Percentiles rank a stretch among this genome's conserved stretches.
These are phyloP conservation scores for Sebastes steindachneri DNA, from an alignment of 2,797 vertebrate species.

Conservation along the genomic window DNA sequence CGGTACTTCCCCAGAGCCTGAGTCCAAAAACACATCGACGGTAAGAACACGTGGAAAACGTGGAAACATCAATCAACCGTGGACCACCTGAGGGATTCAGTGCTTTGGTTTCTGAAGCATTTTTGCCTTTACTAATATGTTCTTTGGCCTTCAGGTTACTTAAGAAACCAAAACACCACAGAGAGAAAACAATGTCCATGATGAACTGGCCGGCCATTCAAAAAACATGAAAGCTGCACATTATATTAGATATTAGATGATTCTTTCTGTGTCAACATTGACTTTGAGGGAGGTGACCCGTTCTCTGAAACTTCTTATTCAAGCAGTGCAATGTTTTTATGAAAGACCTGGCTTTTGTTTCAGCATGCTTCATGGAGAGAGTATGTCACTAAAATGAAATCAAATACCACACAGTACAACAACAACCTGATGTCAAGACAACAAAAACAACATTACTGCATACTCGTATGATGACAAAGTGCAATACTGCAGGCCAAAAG, in stretches of 20 bases:
- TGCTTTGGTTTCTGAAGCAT: slow-evolving; percentile 62
- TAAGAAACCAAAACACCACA: slow-evolving; percentile 52
- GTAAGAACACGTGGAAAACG: not conserved
- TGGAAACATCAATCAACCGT: not conserved
- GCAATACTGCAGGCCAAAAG: slow-evolving; percentile 56
- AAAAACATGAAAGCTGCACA: slow-evolving; percentile 48
- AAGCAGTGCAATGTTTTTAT: slow-evolving; percentile 49
- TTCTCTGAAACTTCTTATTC: not conserved
- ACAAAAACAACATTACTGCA: slow-evolving; percentile 38
- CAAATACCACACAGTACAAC: slow-evolving; percentile 57
- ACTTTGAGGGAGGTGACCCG: not conserved
- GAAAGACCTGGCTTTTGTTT: slow-evolving; percentile 48
- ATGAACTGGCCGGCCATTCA: slow-evolving; percentile 51
- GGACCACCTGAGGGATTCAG: slow-evolving; percentile 2
- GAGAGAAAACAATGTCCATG: slow-evolving; percentile 18
- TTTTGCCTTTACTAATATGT: not conserved
- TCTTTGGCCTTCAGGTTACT: not conserved
- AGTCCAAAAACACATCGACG: not conserved
- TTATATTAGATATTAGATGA: not conserved
- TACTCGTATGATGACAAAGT: slow-evolving; percentile 52
- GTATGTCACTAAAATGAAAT: slow-evolving; percentile 45
- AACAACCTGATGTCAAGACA: slow-evolving; percentile 37
- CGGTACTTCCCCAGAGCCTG: slow-evolving; percentile 81
- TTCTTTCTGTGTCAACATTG: slow-evolving; percentile 36
- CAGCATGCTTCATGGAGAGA: slow-evolving; percentile 73